Evolutionary conservation across 2,113 vertebrate species (phyloP).

Genomic region (Egretta garzetta): DNA sequence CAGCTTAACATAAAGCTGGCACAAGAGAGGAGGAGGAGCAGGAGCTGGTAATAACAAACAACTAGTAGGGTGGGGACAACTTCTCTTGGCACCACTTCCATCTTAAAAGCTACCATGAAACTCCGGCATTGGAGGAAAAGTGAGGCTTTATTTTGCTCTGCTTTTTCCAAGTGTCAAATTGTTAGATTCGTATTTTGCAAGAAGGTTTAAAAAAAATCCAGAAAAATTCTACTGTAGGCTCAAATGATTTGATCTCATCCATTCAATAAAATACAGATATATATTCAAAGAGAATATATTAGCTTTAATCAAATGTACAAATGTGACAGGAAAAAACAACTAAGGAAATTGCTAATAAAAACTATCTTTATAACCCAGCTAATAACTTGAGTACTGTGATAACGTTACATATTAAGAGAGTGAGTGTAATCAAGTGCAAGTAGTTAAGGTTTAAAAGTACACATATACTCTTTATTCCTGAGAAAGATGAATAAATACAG

Average conservation of each 20-base stretch:
- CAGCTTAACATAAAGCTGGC: background rate
- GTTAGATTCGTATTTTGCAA: background rate
- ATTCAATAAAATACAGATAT: background rate
- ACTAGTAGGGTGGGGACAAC: constrained; percentile 1
- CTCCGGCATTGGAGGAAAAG: background rate
- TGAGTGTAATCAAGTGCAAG: background rate
- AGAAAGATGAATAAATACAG: background rate
- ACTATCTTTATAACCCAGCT: background rate
- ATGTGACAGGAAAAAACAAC: background rate
- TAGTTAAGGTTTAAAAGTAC: background rate
- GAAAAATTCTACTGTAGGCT: background rate
- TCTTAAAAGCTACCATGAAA: background rate
- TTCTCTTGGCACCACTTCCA: background rate
- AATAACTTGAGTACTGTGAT: background rate
- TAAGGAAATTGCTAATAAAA: background rate
- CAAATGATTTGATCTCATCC: background rate
- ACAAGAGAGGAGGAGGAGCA: background rate
- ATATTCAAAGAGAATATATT: background rate
- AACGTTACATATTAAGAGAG: background rate
- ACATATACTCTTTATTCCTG: background rate
- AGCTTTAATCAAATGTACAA: background rate
- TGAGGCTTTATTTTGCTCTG: background rate
- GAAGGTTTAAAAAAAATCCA: background rate
- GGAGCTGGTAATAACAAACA: constrained; percentile 1
- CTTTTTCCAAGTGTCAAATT: background rate